A percentile compares a stretch with the other conserved stretches of the same genome.
Conservation (phyloP, 2,888 invertebrate genomes). For the Acleris holmiana region DNA sequence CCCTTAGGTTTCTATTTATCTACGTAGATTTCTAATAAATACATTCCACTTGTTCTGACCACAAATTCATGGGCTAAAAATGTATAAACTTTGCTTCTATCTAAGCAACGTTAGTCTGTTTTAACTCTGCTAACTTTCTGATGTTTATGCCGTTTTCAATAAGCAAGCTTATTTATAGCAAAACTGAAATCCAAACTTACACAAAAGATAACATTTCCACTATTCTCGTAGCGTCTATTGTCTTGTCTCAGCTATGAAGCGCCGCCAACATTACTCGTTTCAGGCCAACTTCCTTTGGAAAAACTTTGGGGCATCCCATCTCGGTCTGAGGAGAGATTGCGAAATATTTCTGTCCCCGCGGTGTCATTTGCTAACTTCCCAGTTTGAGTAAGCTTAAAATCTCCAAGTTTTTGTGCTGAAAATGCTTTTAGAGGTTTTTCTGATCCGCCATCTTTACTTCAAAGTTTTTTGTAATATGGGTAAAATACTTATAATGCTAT, state of each 20-base stretch:
- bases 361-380: slow-evolving; percentile 78
- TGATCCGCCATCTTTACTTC: slow-evolving; percentile 43
- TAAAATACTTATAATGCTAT: too few relatives aligned
- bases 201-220: slow-evolving; percentile 62
- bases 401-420: slow-evolving; percentile 62
- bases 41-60: too few relatives aligned
- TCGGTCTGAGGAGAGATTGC: slow-evolving; percentile 69
- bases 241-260: slow-evolving; percentile 56
- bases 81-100: too few relatives aligned
- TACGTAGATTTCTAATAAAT: too few relatives aligned
- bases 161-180: slow-evolving; percentile 45
- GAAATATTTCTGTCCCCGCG: slow-evolving; percentile 73
- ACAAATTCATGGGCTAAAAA: too few relatives aligned
- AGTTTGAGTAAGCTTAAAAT: slow-evolving; percentile 77
- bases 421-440: slow-evolving; percentile 48
- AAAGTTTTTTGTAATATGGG: background rate
- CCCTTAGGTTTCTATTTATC: background rate
- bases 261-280: slow-evolving; percentile 53
- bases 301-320: slow-evolving; percentile 67
- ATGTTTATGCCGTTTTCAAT: slow-evolving; percentile 38
- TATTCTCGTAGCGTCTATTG: slow-evolving; percentile 63
- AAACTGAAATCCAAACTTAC: slow-evolving; percentile 46
- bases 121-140: slow-evolving; percentile 1
- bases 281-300: slow-evolving; percentile 62
- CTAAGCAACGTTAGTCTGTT: background rate